A percentile compares a stretch with the other conserved stretches of the same genome.
Evolutionary conservation across 2,113 vertebrate genomes (phyloP).

Genomic region (Ictalurus furcatus): DNA sequence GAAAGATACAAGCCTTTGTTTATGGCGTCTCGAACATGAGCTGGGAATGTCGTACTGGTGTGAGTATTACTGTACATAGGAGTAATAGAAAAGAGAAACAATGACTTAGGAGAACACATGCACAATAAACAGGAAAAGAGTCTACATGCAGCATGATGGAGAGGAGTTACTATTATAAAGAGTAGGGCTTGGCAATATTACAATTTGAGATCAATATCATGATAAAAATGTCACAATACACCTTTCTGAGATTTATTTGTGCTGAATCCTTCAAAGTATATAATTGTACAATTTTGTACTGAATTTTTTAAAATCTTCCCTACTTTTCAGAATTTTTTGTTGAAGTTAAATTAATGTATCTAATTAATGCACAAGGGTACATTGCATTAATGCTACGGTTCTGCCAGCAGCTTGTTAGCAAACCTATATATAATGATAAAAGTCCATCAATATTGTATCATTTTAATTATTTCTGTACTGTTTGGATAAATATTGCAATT

Average conservation of each 20-base stretch:
- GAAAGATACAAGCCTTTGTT: not conserved
- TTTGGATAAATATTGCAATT: not conserved
- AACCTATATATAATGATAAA: not conserved
- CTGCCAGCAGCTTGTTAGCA: not conserved
- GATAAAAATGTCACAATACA: not conserved
- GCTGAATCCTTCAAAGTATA: not conserved
- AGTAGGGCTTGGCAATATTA: not conserved
- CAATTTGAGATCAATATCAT: not conserved
- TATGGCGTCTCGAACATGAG: not conserved
- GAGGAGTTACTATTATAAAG: not conserved
- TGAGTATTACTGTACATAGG: not conserved
- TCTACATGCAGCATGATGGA: not conserved
- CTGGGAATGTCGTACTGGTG: not conserved
- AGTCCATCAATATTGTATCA: not conserved
- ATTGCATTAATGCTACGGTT: not conserved
- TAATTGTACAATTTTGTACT: not conserved
- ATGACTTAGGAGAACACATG: not conserved
- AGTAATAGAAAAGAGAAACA: not conserved
- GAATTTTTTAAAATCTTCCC: too few species aligned
- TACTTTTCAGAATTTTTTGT: not conserved
- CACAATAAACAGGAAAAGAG: not conserved
- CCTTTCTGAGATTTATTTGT: not conserved
- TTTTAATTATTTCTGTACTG: not conserved
- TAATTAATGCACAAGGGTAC: too few species aligned
- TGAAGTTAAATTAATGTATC: not conserved